Evolutionary conservation across 2,113 vertebrate genomes (phyloP), one percentile per base, ranked within the genome.

Genomic region (Ameiurus melas): DNA sequence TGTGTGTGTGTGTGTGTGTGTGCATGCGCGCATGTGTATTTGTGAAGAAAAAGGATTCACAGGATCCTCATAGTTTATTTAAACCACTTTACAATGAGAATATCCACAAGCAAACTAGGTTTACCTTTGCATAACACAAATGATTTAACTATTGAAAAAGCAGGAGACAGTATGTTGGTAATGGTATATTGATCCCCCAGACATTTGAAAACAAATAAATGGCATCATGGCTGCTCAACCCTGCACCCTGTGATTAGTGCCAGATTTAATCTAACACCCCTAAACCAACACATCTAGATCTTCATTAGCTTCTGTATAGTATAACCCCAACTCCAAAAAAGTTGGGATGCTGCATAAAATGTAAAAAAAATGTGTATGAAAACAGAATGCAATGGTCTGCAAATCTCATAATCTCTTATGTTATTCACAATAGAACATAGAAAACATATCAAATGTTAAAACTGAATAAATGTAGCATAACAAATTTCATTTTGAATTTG

Each of bases 1-100:
- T 62, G 51, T 53, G 53, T 55, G 53, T 55, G 53, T 55, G 53
- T 68, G 71, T 86, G 81, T 77, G n/a, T 80, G 58, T 87, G 53
- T 62, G 81, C 71, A 39, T 77, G 64, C 66, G 87, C 90, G 91
- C 90, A 91, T 90, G 92, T 55, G 53, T 55, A 3, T 14, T 55
- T 55, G 53, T 55, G 3, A 55, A 16, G 53, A 55, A 55, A 3
- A 55, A 70, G 55, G 64, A 75, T 82, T 75, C 80, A 1, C 77
- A 87, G 53, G 83, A 85, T 88, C 78, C 90, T 84, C 85, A 5
- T n/a, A 83, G 88, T 85, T 89, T 85, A 85, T 89, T 79, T 89
- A 57, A 64, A 77, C 30, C 85, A 73, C 47, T 66, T 43, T 75
- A 66, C n/a, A 78, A 81, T 57, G 30, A 84, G 43, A 87, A 73